Conservation (phyloP, 1,140 invertebrate genomes). For the Drosophila ohnishii region DNA sequence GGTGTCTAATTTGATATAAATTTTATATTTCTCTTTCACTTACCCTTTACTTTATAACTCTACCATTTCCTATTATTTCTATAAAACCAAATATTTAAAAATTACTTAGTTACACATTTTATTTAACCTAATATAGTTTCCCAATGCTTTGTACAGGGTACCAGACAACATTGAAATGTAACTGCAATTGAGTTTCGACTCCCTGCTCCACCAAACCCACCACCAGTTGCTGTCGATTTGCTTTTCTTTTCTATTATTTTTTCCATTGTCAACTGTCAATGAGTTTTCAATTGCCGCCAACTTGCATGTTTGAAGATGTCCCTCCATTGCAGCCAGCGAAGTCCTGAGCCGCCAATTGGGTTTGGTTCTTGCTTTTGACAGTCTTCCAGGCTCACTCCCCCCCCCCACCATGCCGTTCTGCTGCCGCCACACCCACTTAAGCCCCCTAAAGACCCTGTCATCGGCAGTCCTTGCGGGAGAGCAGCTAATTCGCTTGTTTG, state of each 20-base stretch:
- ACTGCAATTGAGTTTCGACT: conserved; percentile 74
- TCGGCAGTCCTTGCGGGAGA: conserved; percentile 37
- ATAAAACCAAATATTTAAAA: too few species aligned
- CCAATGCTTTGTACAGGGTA: conserved; percentile 20
- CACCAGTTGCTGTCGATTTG: conserved; percentile 48
- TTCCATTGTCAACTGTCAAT: conserved; percentile 78
- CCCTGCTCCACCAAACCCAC: conserved; percentile 21
- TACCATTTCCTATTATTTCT: too few species aligned
- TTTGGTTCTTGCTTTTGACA: conserved; percentile 72
- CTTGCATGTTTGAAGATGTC: conserved; percentile 75
- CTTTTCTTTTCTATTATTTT: conserved; percentile 52
- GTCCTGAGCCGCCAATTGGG: conserved; percentile 65
- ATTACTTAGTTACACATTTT: not conserved
- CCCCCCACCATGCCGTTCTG: not conserved
- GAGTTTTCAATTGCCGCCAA: conserved; percentile 81
- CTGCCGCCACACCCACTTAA: not conserved
- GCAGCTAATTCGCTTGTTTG: conserved; percentile 66
- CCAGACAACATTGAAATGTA: conserved; percentile 63
- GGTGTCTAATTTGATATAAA: not conserved
- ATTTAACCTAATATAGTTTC: not conserved
- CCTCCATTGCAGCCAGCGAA: conserved; percentile 17
- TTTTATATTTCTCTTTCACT: not conserved
- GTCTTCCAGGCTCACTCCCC: conserved; percentile 38
- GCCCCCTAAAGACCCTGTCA: conserved; percentile 60
- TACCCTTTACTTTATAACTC: too few species aligned